Evolutionary conservation across 1,140 invertebrate genomes (phyloP), one percentile per base, ranked within the genome.

Genomic region (Coenobita brevimanus): DNA sequence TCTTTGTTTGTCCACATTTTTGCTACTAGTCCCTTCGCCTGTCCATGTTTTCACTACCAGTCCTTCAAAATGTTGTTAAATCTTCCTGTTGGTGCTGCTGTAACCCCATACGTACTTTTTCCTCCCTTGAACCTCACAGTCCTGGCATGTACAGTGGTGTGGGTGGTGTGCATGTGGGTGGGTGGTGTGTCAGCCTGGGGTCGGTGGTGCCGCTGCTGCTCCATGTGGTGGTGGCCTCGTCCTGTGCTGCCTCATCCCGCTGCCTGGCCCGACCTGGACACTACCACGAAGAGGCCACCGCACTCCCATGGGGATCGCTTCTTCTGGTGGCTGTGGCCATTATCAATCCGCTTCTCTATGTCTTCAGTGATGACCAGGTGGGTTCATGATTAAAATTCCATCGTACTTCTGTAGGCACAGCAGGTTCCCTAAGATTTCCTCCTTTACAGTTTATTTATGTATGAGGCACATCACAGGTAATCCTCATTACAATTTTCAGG

Each of bases 241-340:
- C 81, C 0, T 91, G 90, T 43, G 87, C 82, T 30, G 82, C 62
- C 0, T 84, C 82, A 17, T 43, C 46, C 33, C 62, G n/a, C 15
- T 91, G 90, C 69, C 43, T 46, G 46, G 67, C 71, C 15, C 50
- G 46, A 6, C 81, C 75, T 8, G 62, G 73, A 30, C 82, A 89
- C 10, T 88, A 84, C 27, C 89, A 81, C 17, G 78, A 85, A 33
- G 89, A 89, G 60, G 83, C 84, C 1, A 76, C 89, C 30, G 82
- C 89, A 27, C 89, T 89, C 8, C 82, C 90, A 10, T 91, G 90
- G 90, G 73, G 87, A 13, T 90, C 90, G 27, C 71, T 90, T 10
- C 67, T 90, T 21, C 82, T 91, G 8, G 50, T 81, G 24, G 83
- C 90, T 17, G 88, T 89, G 36, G 89, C 84, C 2, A 89, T 90